Conservation (phyloP, 2,113 vertebrate species). For the Perognathus longimembris region DNA sequence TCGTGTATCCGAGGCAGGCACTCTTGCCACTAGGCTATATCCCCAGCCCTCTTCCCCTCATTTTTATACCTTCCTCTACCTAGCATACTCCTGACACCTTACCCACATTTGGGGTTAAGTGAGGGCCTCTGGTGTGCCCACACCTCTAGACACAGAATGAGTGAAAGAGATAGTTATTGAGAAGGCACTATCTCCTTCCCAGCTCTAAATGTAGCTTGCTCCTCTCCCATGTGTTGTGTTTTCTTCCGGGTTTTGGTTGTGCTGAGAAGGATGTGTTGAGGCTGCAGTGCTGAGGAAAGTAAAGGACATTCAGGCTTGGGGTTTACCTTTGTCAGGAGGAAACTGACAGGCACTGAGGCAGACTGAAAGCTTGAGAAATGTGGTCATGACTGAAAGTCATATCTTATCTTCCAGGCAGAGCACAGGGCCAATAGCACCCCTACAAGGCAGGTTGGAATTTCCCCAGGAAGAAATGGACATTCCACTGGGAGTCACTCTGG, state of each 20-base stretch:
- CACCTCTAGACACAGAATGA: neutral
- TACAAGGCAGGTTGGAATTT: slow-evolving; percentile 27
- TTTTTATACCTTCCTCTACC: neutral
- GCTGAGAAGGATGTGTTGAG: neutral
- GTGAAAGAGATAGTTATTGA: neutral
- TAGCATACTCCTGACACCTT: neutral
- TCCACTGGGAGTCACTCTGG: slow-evolving; percentile 47
- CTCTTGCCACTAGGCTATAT: too few species aligned
- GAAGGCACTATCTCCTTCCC: neutral
- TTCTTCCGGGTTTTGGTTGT: neutral
- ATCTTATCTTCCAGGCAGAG: neutral
- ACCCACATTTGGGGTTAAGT: accelerated
- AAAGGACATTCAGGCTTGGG: neutral
- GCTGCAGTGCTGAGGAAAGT: neutral
- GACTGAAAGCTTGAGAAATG: neutral
- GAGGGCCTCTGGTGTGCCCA: too few species aligned
- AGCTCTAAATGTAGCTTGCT: neutral
- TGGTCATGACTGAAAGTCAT: neutral
- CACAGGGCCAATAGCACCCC: neutral
- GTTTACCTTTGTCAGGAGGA: neutral
- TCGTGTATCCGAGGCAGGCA: too few species aligned
- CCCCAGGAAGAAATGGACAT: slow-evolving; percentile 47
- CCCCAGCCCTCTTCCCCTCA: too few species aligned
- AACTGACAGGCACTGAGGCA: neutral
- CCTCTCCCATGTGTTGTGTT: neutral